Evolutionary conservation across 2,888 invertebrate genomes (phyloP).

Genomic region (Rhabditoides inermis): DNA sequence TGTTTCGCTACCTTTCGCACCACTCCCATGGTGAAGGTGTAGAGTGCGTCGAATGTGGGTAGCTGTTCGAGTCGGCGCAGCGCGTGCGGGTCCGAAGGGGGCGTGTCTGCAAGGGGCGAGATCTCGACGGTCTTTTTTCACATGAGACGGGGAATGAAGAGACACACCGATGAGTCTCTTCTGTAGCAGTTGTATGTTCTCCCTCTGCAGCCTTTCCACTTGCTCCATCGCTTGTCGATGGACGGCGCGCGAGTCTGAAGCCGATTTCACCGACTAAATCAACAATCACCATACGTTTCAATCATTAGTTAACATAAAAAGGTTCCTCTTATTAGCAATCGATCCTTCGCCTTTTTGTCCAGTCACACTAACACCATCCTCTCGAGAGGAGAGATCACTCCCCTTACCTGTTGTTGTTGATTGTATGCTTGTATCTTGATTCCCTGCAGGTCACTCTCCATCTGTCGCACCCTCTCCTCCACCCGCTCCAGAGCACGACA

Average conservation of each 20-base stretch:
- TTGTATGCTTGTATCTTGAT: slow-evolving; percentile 30
- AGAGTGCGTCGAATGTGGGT: slow-evolving; percentile 49
- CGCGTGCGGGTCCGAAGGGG: no score
- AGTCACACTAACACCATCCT: no score
- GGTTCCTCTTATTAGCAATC: slow-evolving; percentile 2
- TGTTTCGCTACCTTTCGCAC: slow-evolving; percentile 15
- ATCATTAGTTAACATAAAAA: no score
- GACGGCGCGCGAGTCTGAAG: slow-evolving; percentile 29
- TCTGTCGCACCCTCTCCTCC: slow-evolving; percentile 32
- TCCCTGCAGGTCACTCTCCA: slow-evolving; percentile 32
- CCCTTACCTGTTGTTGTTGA: slow-evolving; percentile 34
- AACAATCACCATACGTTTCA: neutral
- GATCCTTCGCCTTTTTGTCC: no score
- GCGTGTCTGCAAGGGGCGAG: no score
- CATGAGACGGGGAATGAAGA: no score
- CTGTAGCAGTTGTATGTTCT: slow-evolving; percentile 39
- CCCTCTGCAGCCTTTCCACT: slow-evolving; percentile 46
- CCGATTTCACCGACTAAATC: slow-evolving; percentile 29
- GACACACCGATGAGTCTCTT: slow-evolving; percentile 9
- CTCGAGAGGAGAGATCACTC: no score
- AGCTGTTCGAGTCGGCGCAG: slow-evolving; percentile 38
- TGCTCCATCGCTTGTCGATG: slow-evolving; percentile 45
- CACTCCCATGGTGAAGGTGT: slow-evolving; percentile 46
- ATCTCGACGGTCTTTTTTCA: no score
- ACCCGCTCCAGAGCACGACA: no score